Base-by-base conservation (phyloP, 2,113 vertebrate genomes). In the Trogon surrucura region DNA sequence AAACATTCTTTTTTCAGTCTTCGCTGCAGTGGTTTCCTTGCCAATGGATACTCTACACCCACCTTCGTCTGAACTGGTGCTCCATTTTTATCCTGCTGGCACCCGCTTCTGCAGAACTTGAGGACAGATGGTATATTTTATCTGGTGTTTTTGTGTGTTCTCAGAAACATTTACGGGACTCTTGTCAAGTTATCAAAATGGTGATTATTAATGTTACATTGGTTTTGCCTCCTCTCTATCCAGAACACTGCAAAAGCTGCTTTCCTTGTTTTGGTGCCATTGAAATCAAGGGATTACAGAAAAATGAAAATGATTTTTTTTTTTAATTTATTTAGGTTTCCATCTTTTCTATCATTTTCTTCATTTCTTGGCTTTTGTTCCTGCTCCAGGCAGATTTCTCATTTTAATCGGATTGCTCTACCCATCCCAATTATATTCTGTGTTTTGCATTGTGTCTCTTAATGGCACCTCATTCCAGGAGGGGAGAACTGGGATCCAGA, bases 61-160 rank as follows among this genome's bases (percentile, higher is more conserved):
- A 94, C 94, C 84, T 94, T 91, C 92, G 87, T 66, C 80, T 95
- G 77, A 91, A 93, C 93, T 30, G n/a, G 71, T 64, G 61, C 87
- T 95, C 73, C 3, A 32, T 84, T 95, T 90, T 61, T 80, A 80
- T 91, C 87, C 53, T 94, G 73, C 95, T 91, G 89, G 86, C 91
- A 96, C 47, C 47, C 50, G 71, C 82, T 92, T 70, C 86, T 86
- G 83, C 80, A 95, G 78, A 87, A 84, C 80, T 95, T 56, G 83
- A 62, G 79, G 87, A 92, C 89, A 96, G 95, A 96, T 95, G 91
- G 87, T 85, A 26, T 87, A 82, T 81, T 94, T 95, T 94, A 80
- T 92, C 70, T 87, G 61, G 23, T 91, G 90, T 17, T 95, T 95
- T 85, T 65, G 14, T 82, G 91, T 82, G 41, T 91, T 96, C 84